These are phyloP conservation scores for Agapornis roseicollis DNA, from an alignment of 2,113 vertebrate species.

Conservation along the genomic window DNA sequence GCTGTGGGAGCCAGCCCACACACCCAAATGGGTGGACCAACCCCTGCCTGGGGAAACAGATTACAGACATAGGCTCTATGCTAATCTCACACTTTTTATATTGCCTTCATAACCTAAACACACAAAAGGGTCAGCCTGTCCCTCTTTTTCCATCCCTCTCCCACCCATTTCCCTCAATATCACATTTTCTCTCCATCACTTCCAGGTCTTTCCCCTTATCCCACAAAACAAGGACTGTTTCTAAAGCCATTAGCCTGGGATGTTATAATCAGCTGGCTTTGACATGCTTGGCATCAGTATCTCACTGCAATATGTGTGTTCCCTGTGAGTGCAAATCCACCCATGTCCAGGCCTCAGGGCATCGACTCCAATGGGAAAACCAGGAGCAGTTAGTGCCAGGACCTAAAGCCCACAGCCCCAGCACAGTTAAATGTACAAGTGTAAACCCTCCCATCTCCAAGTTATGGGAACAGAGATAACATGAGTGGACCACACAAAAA, in stretches of 20 bases:
- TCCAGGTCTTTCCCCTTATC: background rate
- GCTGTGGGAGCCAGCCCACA: background rate
- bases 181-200: background rate
- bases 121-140: background rate
- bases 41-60: background rate
- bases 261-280: accelerated
- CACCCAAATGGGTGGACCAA: background rate
- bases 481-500: background rate
- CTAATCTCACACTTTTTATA: background rate
- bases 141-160: slow-evolving; percentile 8
- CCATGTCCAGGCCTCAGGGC: accelerated
- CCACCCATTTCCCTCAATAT: background rate
- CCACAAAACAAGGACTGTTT: background rate
- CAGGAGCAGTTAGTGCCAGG: background rate
- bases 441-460: background rate
- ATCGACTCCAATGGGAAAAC: accelerated
- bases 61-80: background rate
- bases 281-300: accelerated
- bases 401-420: background rate
- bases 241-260: background rate
- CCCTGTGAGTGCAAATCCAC: background rate
- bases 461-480: background rate
- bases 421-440: no score
- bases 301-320: accelerated
- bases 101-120: background rate